These are phyloP conservation scores for Phocoena phocoena DNA, from an alignment of 2,113 vertebrate genomes.

Conservation along the genomic window DNA sequence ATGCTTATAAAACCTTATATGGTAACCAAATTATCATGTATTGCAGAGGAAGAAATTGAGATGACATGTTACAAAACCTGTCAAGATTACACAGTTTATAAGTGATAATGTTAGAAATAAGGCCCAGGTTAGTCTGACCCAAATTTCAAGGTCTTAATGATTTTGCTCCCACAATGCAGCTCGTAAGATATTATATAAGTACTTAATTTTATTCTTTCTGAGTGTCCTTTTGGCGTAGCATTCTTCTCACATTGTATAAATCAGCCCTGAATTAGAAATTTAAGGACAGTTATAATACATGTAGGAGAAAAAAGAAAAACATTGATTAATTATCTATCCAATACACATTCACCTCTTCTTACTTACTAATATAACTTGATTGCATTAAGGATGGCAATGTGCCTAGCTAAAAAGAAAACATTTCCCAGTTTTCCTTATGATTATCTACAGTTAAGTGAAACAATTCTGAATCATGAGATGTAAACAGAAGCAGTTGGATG, in stretches of 20 bases:
- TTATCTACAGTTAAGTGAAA: neutral
- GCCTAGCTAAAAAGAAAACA: neutral
- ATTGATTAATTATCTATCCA: neutral
- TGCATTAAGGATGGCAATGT: neutral
- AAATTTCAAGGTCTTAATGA: constrained; percentile 3
- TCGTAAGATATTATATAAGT: neutral
- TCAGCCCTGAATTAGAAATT: neutral
- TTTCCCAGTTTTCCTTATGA: neutral
- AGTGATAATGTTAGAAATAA: neutral
- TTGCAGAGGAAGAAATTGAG: neutral
- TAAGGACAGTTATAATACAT: neutral
- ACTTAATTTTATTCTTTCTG: neutral
- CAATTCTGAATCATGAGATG: neutral
- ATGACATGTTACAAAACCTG: neutral
- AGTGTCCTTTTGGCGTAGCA: neutral
- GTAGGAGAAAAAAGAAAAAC: neutral
- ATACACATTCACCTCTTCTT: neutral
- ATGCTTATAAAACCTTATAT: neutral
- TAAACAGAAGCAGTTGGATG: neutral
- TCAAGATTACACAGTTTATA: neutral
- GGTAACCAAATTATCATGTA: neutral
- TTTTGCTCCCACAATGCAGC: neutral
- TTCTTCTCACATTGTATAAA: neutral
- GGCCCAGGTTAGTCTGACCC: neutral
- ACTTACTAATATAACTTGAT: neutral